Percentiles rank a stretch among this genome's conserved stretches.
These are phyloP conservation scores for Paracyprichromis sp. DNA, from an alignment of 2,113 vertebrate species.

Conservation along the genomic window DNA sequence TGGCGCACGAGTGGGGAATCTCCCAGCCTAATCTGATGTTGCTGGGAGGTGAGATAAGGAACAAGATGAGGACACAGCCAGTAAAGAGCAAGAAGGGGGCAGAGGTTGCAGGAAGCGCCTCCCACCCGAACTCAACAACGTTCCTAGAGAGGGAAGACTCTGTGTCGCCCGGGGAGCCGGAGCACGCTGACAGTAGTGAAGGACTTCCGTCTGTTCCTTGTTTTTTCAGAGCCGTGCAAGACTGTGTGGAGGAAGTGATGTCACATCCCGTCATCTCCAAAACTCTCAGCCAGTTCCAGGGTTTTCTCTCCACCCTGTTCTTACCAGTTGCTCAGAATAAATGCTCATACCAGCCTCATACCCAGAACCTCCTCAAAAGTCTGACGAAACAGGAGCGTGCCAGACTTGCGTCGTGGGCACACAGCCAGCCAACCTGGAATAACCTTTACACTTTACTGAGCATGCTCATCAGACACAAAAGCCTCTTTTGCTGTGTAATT, in stretches of 20 bases:
- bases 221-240: slow-evolving; percentile 57
- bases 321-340: not conserved
- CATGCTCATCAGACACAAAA: slow-evolving; percentile 36
- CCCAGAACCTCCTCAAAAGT: not conserved
- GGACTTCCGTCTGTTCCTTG: slow-evolving; percentile 54
- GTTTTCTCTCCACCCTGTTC: slow-evolving; percentile 23
- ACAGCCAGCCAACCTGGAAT: slow-evolving; percentile 39
- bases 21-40: slow-evolving; percentile 38
- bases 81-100: not conserved
- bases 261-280: slow-evolving; percentile 35
- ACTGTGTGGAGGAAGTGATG: slow-evolving; percentile 64
- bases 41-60: slow-evolving; percentile 38
- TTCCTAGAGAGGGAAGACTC: slow-evolving; percentile 47
- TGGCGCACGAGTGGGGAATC: slow-evolving; percentile 68
- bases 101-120: not conserved
- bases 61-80: not conserved
- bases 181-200: not conserved
- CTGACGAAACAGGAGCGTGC: slow-evolving; percentile 17
- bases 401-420: slow-evolving; percentile 31
- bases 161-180: not conserved
- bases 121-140: slow-evolving; percentile 49
- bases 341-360: not conserved
- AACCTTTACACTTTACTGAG: slow-evolving; percentile 40
- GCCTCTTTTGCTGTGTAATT: slow-evolving; percentile 2
- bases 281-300: slow-evolving; percentile 47